Evolutionary conservation across 2,797 vertebrate species (phyloP), one percentile per base, ranked within the genome.

Genomic region (Catamblyrhynchus diadema): DNA sequence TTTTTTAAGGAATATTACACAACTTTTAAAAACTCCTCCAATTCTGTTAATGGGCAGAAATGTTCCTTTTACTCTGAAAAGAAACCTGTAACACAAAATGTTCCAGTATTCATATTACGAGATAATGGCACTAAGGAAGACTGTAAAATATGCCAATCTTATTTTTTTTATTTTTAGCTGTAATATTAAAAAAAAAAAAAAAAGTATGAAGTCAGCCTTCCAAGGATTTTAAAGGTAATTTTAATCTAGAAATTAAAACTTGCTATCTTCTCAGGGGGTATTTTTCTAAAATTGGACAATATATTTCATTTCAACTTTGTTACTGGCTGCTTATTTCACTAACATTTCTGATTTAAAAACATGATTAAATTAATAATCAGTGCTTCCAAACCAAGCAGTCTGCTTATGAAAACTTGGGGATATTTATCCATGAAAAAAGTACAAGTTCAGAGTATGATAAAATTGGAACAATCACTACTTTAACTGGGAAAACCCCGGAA

Each of bases 281-380:
- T 77, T 94, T 71, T 85, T 74, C 72, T 62, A 81, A 91, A 92
- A 77, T 33, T 89, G 48, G 57, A 67, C n/a, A 91, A 79, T n/a
- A 28, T 21, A 14, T 42, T 87, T 79, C 5, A 60, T 81, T 77
- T 88, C 21, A 74, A n/a, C 15, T 85, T 81, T 74, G 33, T 50
- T 19, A 62, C 18, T 71, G n/a, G 41, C 28, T 72, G 24, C 32
- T 86, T 61, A 45, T 86, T 33, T 75, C 57, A 83, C 15, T 66
- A 64, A 62, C 7, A 71, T 57, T 53, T 70, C 41, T 74, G 45
- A 88, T 54, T 74, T 60, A 77, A 81, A 92, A 91, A 53, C 37
- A 64, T 8, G 2, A 0, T 12, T 41, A 79, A 77, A 80, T 66
- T 41, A 88, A 70, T 33, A 77, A 73, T 35, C 60, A 56, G 14